Conservation (phyloP, 92 coral and sea anemone genomes). For the Plumapathes pennacea region DNA sequence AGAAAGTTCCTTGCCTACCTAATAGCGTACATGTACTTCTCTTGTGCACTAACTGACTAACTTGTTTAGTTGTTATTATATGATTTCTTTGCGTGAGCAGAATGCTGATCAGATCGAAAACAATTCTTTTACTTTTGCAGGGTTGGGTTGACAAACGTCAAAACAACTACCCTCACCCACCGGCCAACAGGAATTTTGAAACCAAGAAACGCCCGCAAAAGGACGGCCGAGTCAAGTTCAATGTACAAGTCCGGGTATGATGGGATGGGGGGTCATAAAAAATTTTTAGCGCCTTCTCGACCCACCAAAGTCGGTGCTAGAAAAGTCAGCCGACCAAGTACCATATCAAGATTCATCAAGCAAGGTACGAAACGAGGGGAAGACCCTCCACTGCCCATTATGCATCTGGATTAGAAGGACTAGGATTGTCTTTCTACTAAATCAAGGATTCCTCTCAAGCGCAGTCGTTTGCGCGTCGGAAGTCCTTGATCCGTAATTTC, state of each 20-base stretch:
- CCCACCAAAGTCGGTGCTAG: conserved; percentile 25
- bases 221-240: no score
- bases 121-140: not conserved
- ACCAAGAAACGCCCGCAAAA: no score
- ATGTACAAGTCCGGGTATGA: conserved; percentile 58
- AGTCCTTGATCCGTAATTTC: no score
- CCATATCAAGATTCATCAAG: conserved; percentile 57
- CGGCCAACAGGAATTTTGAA: no score
- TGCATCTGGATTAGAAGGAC: conserved; percentile 33
- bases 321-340: conserved; percentile 58
- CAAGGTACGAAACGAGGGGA: conserved; percentile 8
- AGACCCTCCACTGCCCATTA: conserved; percentile 53
- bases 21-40: not conserved
- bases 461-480: no score
- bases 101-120: not conserved
- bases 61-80: not conserved
- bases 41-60: not conserved
- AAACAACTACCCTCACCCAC: conserved; percentile 35
- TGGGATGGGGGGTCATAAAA: conserved; percentile 64
- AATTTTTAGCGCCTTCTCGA: conserved; percentile 51
- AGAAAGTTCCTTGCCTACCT: not conserved
- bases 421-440: no score
- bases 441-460: no score
- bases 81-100: not conserved
- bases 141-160: conserved; percentile 33